Base-by-base conservation (phyloP, 2,888 invertebrate genomes). In the Alitta virens region DNA sequence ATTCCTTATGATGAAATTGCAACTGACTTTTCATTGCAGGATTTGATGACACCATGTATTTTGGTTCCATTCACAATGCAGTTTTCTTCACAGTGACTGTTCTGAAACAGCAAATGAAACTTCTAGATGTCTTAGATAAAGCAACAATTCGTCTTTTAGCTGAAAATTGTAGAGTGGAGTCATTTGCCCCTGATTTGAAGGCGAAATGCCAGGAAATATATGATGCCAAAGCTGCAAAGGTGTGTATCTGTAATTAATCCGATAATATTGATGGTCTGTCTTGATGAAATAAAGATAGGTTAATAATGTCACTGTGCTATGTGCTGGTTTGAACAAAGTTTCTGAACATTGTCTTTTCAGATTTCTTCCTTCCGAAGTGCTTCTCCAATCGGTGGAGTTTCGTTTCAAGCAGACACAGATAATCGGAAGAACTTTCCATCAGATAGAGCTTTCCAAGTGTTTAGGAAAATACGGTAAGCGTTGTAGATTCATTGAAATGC, bases 351-450 rank as follows among this genome's bases (percentile, higher is more conserved):
- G 5, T 5, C 49, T 9, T 21, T 21, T 23, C 49, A 21, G 49
- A 7, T 49, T 23, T 23, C 23, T 7, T 49, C 18, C 3, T 49
- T 49, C 18, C 3, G 33, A 33, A 33, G 7, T 33, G 5, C 33
- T 23, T 72, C 75, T 7, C 71, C 84, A 0, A 85, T 86, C 56
- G 85, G 86, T 14, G 89, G 90, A 70, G 91, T 94, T 0, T 89
- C 89, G 68, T 94, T 92, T 77, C 91, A 91, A 77, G 86, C 88
- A 1, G 94, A 94, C 65, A 92, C 91, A 0, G 94, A 94, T 74
- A 91, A 91, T 58, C 85, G 87, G 1, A 88, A 89, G 42, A 91
- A 92, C 76, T 95, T 94, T 77, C 89, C 91, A 0, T 86, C 86
- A 0, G 85, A 87, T 43, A 78, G 84, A 5, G 88, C 90, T 55